These are phyloP conservation scores for Zosterops borbonicus DNA, from an alignment of 2,113 vertebrate species.

Conservation along the genomic window DNA sequence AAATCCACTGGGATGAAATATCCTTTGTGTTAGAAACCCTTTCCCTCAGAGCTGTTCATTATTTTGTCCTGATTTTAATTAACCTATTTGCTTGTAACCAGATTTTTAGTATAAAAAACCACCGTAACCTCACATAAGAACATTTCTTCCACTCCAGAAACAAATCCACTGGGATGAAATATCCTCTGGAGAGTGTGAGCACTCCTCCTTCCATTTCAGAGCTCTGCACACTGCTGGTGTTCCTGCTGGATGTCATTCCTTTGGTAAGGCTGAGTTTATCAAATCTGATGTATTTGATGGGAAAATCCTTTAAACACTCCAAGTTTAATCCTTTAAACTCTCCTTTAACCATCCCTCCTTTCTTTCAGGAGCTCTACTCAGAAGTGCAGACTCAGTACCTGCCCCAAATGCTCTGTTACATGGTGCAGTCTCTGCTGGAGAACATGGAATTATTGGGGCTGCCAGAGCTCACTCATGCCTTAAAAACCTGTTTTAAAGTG, in stretches of 20 bases:
- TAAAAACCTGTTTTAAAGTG: slow-evolving; percentile 91
- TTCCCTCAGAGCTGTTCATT: not conserved
- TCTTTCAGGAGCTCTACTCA: slow-evolving; percentile 88
- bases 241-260: slow-evolving; percentile 92
- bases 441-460: slow-evolving; percentile 78
- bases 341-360: not conserved
- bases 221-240: slow-evolving; percentile 87
- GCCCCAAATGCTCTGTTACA: slow-evolving; percentile 90
- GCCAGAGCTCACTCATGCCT: slow-evolving; percentile 84
- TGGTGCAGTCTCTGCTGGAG: slow-evolving; percentile 80
- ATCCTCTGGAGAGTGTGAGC: slow-evolving; percentile 14
- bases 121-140: no score
- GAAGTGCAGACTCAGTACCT: slow-evolving; percentile 93
- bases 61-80: not conserved
- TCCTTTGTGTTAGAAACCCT: not conserved
- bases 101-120: not conserved
- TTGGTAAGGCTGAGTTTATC: slow-evolving; percentile 76
- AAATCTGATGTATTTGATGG: not conserved
- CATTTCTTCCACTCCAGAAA: slow-evolving; percentile 14
- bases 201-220: slow-evolving; percentile 80
- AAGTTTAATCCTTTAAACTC: no score
- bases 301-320: not conserved
- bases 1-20: slow-evolving; percentile 55
- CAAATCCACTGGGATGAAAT: slow-evolving; percentile 56
- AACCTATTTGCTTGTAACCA: not conserved